Evolutionary conservation across 2,113 vertebrate species (phyloP), one percentile per base, ranked within the genome.

Genomic region (Dromaius novaehollandiae): DNA sequence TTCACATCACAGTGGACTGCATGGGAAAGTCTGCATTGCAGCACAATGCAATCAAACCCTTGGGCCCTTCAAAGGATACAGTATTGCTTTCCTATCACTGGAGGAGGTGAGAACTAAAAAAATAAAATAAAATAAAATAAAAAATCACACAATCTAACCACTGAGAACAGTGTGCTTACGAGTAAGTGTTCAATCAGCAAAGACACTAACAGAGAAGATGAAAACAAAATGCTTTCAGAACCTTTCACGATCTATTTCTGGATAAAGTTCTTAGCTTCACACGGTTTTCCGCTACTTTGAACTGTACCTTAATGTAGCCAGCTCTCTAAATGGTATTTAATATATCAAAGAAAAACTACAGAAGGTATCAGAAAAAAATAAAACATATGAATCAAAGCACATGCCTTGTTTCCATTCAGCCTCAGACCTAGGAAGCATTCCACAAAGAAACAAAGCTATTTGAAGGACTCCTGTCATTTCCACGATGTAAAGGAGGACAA

Each of bases 211-310:
- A 89, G 84, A 82, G 64, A 44, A 88, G 70, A 74, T 93, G 89
- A 94, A 96, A 96, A 96, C 80, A 93, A 96, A 96, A 96, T 74
- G 85, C 84, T 89, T 93, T 96, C 75, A 95, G 84, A 94, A 94
- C 44, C n/a, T 89, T 94, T 93, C 92, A 94, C 79, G n/a, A 24
- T 81, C 88, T 95, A 96, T 95, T 97, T 90, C 86, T 89, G 90
- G 83, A 92, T 76, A 32, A 76, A 92, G 81, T 84, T 90, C 86
- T 86, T 81, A 65, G 77, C 40, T 76, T 94, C 78, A 69, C 30
- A 60, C 48, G 73, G n/a, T 90, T 92, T 90, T 81, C 76, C 89
- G 77, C 38, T 61, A 74, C 90, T 92, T 92, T 91, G 83, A 95
- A 89, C 69, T 84, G 84, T 44, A 92, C 83, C 75, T 89, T 89